phyloP scores from a whole-genome alignment of 2,888 invertebrate genomes.

The Tachina grossa region DNA sequence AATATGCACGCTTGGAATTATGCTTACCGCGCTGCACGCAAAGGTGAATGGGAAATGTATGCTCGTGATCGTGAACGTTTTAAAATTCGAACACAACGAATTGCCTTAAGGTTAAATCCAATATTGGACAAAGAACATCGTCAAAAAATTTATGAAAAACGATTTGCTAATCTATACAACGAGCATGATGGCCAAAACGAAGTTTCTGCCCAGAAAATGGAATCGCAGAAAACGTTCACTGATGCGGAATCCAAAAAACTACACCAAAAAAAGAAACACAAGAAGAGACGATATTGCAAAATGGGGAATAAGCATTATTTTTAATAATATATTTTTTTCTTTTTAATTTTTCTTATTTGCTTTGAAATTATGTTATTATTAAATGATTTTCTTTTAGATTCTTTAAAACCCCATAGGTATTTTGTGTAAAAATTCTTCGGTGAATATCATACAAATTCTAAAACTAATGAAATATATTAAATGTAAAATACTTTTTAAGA shows the following conservation, averaged over 20 bases:
- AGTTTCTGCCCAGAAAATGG: not conserved
- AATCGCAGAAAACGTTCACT: constrained; percentile 16
- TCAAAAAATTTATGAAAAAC: constrained; percentile 77
- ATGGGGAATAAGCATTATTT: constrained; percentile 67
- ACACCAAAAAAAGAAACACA: constrained; percentile 64
- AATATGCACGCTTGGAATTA: constrained; percentile 86
- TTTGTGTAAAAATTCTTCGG: constrained; percentile 19
- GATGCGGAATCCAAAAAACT: constrained; percentile 56
- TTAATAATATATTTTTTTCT: constrained; percentile 42
- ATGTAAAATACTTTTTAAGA: constrained; percentile 20
- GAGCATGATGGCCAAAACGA: not conserved
- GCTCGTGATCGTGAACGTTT: constrained; percentile 84
- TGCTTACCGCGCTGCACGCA: constrained; percentile 85
- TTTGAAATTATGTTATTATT: constrained; percentile 10
- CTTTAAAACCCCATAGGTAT: constrained; percentile 4
- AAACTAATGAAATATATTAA: not conserved
- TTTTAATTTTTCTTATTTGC: not conserved
- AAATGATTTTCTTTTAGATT: constrained; percentile 17
- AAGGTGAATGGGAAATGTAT: constrained; percentile 85
- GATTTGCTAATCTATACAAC: constrained; percentile 73
- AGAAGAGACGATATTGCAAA: constrained; percentile 62
- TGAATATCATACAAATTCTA: constrained; percentile 4
- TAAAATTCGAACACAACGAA: constrained; percentile 77
- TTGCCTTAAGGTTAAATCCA: constrained; percentile 76
- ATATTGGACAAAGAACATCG: constrained; percentile 79